Base-by-base conservation (phyloP, 2,888 invertebrate genomes). In the Clepsis dumicolana region DNA sequence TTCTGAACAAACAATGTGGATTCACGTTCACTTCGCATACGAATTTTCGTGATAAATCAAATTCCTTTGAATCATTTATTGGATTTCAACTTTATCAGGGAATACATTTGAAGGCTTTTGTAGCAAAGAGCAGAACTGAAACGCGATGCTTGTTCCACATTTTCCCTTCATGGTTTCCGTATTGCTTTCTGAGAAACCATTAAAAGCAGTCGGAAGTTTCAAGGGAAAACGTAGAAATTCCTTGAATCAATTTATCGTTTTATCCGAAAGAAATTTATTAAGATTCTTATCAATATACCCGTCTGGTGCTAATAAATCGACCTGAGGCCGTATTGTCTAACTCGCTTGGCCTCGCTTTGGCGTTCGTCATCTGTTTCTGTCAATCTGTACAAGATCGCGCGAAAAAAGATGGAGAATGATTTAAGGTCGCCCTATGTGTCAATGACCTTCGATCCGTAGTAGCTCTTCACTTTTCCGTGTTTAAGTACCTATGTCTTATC, bases 11-110 rank as follows among this genome's bases (percentile, higher is more conserved):
- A 38, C 41, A 44, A 7, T 44, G 18, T 44, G 8, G 12, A 25
- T 16, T 7, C 4, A n/a, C 18, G 44, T n/a, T 35, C n/a, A 35
- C 25, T 48, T 66, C 25, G 54, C 4, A 50, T 29, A 50, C 8
- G 50, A 57, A 52, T 38, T 38, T 35, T n/a, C 63, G 57, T 32
- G 21, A 16, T 18, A 53, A 64, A 68, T 68, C 50, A 68, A 48
- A 63, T 68, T 63, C 7, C 53, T 68, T 44, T 59, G 59, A 29
- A 50, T 27, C 53, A 35, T 52, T 57, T 53, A 68, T 68, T 64
- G n/a, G 52, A 59, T 68, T 56, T 61, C 52, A 41, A 59, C 65
- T 57, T 67, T 24, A 29, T 62, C 61, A 57, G 25, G 38, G 50
- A 52, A 14, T 52, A 63, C 21, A 32, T 60, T 65, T 29, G 60